phyloP scores from a whole-genome alignment of 2,113 vertebrate genomes.

The rat (Rattus norvegicus) region DNA sequence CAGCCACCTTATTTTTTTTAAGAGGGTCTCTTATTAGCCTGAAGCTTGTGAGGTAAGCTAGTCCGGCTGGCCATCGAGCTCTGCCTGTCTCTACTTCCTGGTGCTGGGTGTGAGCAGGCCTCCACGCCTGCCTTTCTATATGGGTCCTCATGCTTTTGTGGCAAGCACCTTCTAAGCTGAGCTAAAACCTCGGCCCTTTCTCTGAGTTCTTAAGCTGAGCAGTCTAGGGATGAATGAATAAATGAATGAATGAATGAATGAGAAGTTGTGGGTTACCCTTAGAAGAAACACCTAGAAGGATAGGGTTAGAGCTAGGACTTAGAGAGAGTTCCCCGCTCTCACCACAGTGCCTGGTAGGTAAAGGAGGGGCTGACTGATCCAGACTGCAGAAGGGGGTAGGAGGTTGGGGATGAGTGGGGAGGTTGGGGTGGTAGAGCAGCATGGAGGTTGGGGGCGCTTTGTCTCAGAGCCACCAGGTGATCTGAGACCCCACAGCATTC shows the following conservation, averaged over 20 bases:
- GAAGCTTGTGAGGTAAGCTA: background rate
- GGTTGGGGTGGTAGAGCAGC: too few species aligned
- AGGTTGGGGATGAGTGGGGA: too few species aligned
- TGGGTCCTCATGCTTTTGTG: background rate
- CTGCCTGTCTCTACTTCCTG: background rate
- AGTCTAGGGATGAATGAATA: too few species aligned
- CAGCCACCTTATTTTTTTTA: background rate
- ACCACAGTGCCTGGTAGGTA: background rate
- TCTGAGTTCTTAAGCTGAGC: slow-evolving; percentile 7
- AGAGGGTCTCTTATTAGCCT: background rate
- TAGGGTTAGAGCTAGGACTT: background rate
- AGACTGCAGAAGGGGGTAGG: background rate
- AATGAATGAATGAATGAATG: background rate
- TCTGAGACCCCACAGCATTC: background rate
- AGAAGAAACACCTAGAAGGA: background rate
- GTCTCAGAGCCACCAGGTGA: background rate
- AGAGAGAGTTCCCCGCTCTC: background rate
- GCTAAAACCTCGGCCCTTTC: background rate
- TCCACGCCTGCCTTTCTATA: background rate
- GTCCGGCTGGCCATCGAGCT: background rate
- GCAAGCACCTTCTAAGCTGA: too few species aligned
- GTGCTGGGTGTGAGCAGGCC: background rate
- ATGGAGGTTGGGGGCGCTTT: background rate
- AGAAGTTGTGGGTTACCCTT: background rate
- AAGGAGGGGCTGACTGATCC: too few species aligned